phyloP scores from a whole-genome alignment of 1,140 invertebrate genomes.

The Drosophila guanche region DNA sequence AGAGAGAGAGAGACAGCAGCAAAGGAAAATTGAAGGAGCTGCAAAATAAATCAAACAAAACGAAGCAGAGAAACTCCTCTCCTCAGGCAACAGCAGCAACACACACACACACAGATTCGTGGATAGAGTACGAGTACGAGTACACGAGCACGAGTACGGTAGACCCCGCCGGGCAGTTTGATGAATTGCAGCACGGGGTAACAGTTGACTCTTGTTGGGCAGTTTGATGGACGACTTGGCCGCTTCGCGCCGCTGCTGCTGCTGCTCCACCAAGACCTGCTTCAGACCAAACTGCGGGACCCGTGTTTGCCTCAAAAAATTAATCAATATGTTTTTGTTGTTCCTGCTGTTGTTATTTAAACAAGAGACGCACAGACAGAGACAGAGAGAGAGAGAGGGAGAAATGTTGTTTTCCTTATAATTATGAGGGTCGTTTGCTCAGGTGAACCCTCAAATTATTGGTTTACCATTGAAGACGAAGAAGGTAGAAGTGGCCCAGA shows the following conservation, averaged over 20 bases:
- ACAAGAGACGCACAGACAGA: conserved; percentile 39
- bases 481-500: conserved; percentile 31
- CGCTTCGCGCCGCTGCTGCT: conserved; percentile 2
- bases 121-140: background rate
- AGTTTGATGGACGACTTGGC: conserved; percentile 59
- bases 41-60: conserved; percentile 75
- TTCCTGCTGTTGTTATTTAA: conserved; percentile 48
- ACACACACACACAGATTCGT: background rate
- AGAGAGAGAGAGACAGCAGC: conserved; percentile 27
- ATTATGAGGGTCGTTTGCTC: conserved; percentile 71
- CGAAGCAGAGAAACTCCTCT: conserved; percentile 13
- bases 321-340: conserved; percentile 69
- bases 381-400: conserved; percentile 2
- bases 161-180: conserved; percentile 43
- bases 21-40: conserved; percentile 66
- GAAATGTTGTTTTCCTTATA: conserved; percentile 62
- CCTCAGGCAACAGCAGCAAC: background rate
- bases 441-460: conserved; percentile 67
- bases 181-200: conserved; percentile 68
- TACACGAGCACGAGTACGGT: conserved; percentile 7
- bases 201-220: conserved; percentile 30
- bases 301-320: conserved; percentile 44
- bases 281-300: conserved; percentile 37
- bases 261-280: conserved; percentile 25
- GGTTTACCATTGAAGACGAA: conserved; percentile 50